Percentiles rank a stretch among this genome's conserved stretches.
Conservation (phyloP, 2,797 vertebrate genomes). For the Sebastes glaucus region DNA sequence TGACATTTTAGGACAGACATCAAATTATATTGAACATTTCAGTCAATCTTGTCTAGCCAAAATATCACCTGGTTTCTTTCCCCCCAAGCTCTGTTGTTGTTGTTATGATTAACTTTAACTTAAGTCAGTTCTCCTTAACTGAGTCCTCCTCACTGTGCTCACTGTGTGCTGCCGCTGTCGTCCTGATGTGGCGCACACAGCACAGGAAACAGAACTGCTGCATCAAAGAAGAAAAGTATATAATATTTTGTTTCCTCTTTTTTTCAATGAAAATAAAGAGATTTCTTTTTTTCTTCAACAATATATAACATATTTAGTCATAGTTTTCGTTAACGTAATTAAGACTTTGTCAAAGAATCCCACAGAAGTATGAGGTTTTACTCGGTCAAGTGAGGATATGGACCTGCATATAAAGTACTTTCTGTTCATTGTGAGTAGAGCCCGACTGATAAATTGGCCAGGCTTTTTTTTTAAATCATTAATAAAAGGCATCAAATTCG, state of each 20-base stretch:
- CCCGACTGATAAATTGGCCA: background rate
- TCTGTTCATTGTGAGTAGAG: background rate
- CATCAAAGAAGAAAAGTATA: background rate
- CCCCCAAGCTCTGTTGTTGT: background rate
- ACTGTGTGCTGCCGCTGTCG: background rate
- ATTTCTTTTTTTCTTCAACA: background rate
- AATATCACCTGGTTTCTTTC: background rate
- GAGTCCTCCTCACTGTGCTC: background rate
- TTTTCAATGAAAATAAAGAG: background rate
- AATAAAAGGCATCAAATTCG: too few relatives aligned
- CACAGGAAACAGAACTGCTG: constrained; percentile 38
- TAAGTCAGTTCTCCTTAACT: too few relatives aligned
- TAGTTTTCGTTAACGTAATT: too few relatives aligned
- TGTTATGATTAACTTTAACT: background rate
- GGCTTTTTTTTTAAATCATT: background rate
- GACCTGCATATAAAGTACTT: background rate
- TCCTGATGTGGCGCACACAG: background rate
- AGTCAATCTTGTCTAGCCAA: background rate
- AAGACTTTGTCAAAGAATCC: background rate
- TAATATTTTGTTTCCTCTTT: background rate
- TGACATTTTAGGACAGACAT: too few relatives aligned
- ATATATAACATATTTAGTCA: background rate
- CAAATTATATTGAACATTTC: background rate
- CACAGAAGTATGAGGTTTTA: background rate
- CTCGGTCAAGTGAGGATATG: background rate